phyloP scores from a whole-genome alignment of 1,140 invertebrate species.

The Ceratosolen solmsi region DNA sequence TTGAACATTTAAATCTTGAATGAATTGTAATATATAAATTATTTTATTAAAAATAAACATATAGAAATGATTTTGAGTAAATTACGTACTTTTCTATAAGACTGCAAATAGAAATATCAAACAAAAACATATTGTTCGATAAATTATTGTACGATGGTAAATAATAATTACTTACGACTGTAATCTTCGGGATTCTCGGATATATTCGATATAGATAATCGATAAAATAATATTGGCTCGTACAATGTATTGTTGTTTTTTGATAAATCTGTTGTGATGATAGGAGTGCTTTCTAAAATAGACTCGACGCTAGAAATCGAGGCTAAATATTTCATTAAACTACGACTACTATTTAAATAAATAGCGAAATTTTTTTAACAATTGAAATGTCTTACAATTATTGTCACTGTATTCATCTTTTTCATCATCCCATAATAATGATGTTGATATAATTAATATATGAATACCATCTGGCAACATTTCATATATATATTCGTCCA shows the following conservation, averaged over 20 bases:
- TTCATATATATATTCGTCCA: slow-evolving; percentile 67
- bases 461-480: slow-evolving; percentile 65
- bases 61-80: too few species aligned
- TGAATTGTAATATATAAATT: too few species aligned
- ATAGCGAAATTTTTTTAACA: neutral
- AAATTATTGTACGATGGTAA: too few species aligned
- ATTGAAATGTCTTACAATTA: neutral
- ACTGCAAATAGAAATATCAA: too few species aligned
- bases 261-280: neutral
- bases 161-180: slow-evolving; percentile 37
- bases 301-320: neutral
- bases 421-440: slow-evolving; percentile 48
- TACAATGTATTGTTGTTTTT: neutral
- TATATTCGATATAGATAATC: neutral
- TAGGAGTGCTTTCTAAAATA: neutral
- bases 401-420: slow-evolving; percentile 9
- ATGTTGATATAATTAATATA: slow-evolving; percentile 61
- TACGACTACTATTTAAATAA: neutral
- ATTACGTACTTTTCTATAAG: too few species aligned
- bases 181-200: slow-evolving; percentile 6
- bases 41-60: too few species aligned
- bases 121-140: too few species aligned
- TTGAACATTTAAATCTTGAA: too few species aligned
- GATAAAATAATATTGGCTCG: neutral
- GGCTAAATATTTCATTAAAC: neutral